Evolutionary conservation across 2,113 vertebrate species (phyloP), one percentile per base, ranked within the genome.

Genomic region (Cyanistes caeruleus): DNA sequence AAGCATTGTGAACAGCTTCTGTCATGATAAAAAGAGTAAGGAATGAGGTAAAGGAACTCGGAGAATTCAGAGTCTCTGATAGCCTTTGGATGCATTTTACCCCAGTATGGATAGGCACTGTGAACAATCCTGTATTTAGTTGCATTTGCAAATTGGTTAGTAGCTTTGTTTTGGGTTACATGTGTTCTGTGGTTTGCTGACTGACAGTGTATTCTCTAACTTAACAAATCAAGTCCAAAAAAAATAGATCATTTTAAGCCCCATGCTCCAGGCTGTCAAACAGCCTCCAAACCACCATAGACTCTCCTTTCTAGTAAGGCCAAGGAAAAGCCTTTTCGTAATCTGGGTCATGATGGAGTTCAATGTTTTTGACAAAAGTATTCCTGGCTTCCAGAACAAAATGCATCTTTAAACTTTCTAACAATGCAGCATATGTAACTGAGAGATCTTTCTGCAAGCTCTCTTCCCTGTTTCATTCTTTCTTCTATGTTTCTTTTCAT

Each of bases 191-290:
- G 15, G 80, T 97, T 94, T 90, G 39, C 72, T 93, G 65, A 77
- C 67, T 8, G 24, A 89, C 75, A 83, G 19, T 13, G 37, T 58
- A 80, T 46, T 4, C 64, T 87, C 72, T 44, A 62, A 86, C 63
- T 89, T 80, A 56, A 93, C 43, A 80, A 90, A 92, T 39, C 58
- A 83, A 86, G 55, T 86, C 92, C 95, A 95, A 82, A 90, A 90
- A 86, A 67, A 74, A 63, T n/a, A 95, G 46, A 78, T 93, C 35
- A 92, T 90, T 87, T 89, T 74, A 89, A 92, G 48, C 43, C 63
- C 33, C 27, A 13, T 8, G 55, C n/a, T 95, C 67, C 83, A 70
- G 67, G n/a, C 72, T 92, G 68, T 92, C 94, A 86, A 84, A 67
- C 37, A 70, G 76, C 30, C 83, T 95, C 88, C 79, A 94, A 96